Evolutionary conservation across 2,888 invertebrate species (phyloP).

Genomic region (Tenthredo amoena): DNA sequence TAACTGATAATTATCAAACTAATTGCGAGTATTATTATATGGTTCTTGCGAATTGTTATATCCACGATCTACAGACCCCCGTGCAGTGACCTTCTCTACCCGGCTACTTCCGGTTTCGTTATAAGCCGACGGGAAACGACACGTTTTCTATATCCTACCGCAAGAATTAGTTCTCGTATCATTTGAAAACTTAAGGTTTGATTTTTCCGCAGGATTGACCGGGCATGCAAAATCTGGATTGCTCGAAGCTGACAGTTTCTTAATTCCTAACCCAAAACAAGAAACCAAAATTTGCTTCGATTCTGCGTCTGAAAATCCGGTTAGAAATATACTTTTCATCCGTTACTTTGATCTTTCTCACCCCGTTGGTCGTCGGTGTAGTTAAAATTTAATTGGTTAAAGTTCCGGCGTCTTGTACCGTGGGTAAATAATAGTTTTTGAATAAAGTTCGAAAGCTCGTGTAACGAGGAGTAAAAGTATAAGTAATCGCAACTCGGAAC

Average conservation of each 20-base stretch:
- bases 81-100: background rate
- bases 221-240: background rate
- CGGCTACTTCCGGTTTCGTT: background rate
- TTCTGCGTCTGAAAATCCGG: background rate
- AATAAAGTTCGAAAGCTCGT: background rate
- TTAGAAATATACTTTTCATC: background rate
- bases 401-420: background rate
- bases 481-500: background rate
- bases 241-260: too few relatives aligned
- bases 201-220: background rate
- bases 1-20: slow-evolving; percentile 27
- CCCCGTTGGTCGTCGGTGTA: background rate
- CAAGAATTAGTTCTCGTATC: background rate
- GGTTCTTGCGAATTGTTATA: slow-evolving; percentile 21
- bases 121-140: background rate
- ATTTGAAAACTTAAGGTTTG: background rate
- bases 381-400: background rate
- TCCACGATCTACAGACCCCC: slow-evolving; percentile 5
- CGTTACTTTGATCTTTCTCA: background rate
- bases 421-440: background rate
- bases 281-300: background rate
- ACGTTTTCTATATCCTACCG: background rate
- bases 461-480: background rate
- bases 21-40: slow-evolving; percentile 8
- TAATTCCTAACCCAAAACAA: background rate